Evolutionary conservation across 1,140 invertebrate genomes (phyloP), one percentile per base, ranked within the genome.

Genomic region (Bombus picipes): DNA sequence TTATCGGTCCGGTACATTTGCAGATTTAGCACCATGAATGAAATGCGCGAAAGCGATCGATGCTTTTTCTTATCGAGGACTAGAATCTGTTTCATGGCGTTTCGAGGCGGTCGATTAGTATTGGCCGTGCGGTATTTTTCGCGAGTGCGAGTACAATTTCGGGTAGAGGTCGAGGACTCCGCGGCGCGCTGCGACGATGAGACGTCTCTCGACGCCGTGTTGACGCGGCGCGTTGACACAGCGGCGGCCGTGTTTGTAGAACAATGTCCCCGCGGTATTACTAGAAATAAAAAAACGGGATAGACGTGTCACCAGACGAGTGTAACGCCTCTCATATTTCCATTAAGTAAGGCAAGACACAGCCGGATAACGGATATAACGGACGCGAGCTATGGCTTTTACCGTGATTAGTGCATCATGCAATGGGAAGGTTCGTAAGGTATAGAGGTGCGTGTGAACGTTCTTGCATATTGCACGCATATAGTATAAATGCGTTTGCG

Each of bases 301-400:
- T 80, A 81, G 70, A 89, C 57, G 53, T 70, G 78, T 84, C 66
- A 77, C 73, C 70, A 87, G 79, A 79, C 68, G 74, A 87, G 79
- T 79, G 84, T 91, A 87, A 85, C 87, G 88, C n/a, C 81, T 91
- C 83, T 89, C 84, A 88, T 92, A 91, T 92, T 92, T 91, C 88
- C 87, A 91, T 92, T 92, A 92, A 92, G 85, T 91, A 92, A 92
- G 90, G 83, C 76, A 92, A 92, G 90, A 91, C 37, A 88, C 39
- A 88, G 90, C 25, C 82, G 85, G 85, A 81, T 86, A 82, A 76
- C 83, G 65, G 83, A 91, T 87, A 88, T 82, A 89, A 89, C 82
- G 85, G 34, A 77, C 75, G 72, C 80, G 89, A 86, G 68, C 85
- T 71, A 74, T 85, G 70, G 92, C 92, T 92, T 92, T 92, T 92